A percentile compares a stretch with the other conserved stretches of the same genome.
phyloP scores from a whole-genome alignment of 1,140 invertebrate genomes.

The Neodiprion lecontei region DNA sequence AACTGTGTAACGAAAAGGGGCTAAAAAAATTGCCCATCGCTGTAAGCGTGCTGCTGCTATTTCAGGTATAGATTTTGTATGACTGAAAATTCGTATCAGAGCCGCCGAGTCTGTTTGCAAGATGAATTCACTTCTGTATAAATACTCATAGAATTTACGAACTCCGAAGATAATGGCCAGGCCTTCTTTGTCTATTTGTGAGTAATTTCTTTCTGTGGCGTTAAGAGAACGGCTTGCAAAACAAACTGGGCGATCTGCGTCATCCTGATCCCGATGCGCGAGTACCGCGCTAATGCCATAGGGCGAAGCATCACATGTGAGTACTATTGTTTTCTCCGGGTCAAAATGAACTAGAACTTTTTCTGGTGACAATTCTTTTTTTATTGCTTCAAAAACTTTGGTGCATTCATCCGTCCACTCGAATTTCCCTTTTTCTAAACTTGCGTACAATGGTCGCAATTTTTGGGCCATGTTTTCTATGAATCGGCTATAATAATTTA shows the following conservation, averaged over 20 bases:
- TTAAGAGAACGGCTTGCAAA: conserved; percentile 20
- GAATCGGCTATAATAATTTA: conserved; percentile 18
- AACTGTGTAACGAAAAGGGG: conserved; percentile 31
- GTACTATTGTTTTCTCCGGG: conserved; percentile 23
- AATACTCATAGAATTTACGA: conserved; percentile 49
- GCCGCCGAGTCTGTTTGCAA: conserved; percentile 44
- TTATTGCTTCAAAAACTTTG: conserved; percentile 11
- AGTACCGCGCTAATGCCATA: conserved; percentile 28
- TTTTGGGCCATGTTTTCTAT: conserved; percentile 21
- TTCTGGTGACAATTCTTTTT: conserved; percentile 4
- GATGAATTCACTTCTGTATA: conserved; percentile 34
- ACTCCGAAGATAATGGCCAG: not conserved
- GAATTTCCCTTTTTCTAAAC: conserved; percentile 16
- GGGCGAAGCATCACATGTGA: conserved; percentile 28
- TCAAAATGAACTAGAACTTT: conserved; percentile 25
- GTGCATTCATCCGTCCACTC: conserved; percentile 24
- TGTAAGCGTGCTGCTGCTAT: conserved; percentile 29
- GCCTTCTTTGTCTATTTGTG: conserved; percentile 15
- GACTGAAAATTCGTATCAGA: conserved; percentile 36
- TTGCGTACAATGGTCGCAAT: conserved; percentile 11
- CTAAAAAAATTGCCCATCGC: conserved; percentile 32
- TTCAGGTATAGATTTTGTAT: conserved; percentile 26
- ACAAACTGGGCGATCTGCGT: conserved; percentile 19
- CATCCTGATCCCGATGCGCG: conserved; percentile 13
- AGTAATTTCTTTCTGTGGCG: conserved; percentile 8